Conservation (phyloP, 1,140 invertebrate species). For the Nasonia giraulti region DNA sequence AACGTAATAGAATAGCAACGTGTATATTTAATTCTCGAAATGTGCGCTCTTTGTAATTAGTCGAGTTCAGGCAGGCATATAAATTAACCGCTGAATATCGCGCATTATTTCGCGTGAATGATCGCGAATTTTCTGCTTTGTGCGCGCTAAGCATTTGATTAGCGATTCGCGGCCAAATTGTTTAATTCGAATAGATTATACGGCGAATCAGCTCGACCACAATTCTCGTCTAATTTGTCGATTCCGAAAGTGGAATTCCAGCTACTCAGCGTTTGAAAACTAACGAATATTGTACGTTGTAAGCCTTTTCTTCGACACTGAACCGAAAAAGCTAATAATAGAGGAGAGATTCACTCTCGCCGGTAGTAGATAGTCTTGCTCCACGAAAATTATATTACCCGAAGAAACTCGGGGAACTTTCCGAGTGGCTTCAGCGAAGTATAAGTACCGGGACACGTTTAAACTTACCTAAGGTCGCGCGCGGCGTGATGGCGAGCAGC, state of each 20-base stretch:
- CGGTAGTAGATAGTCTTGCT: neutral
- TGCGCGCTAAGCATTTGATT: neutral
- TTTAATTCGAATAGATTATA: neutral
- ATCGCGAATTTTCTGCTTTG: neutral
- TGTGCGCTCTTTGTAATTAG: neutral
- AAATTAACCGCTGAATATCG: neutral
- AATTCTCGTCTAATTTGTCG: neutral
- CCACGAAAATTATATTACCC: neutral
- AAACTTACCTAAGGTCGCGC: conserved; percentile 75
- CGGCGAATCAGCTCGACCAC: neutral
- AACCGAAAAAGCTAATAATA: too few relatives aligned
- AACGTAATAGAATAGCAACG: too few relatives aligned
- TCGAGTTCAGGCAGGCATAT: neutral
- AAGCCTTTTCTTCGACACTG: neutral
- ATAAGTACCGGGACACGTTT: conserved; percentile 6
- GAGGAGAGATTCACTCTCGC: neutral
- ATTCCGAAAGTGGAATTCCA: neutral
- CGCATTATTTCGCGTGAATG: neutral
- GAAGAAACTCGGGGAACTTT: neutral
- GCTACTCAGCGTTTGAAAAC: neutral
- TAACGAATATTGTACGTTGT: neutral
- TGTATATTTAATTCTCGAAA: too few relatives aligned
- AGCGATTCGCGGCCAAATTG: neutral
- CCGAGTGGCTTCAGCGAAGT: neutral
- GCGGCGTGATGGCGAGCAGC: conserved; percentile 73